Evolutionary conservation across 1,140 invertebrate species (phyloP).

Genomic region (Artemia franciscana): DNA sequence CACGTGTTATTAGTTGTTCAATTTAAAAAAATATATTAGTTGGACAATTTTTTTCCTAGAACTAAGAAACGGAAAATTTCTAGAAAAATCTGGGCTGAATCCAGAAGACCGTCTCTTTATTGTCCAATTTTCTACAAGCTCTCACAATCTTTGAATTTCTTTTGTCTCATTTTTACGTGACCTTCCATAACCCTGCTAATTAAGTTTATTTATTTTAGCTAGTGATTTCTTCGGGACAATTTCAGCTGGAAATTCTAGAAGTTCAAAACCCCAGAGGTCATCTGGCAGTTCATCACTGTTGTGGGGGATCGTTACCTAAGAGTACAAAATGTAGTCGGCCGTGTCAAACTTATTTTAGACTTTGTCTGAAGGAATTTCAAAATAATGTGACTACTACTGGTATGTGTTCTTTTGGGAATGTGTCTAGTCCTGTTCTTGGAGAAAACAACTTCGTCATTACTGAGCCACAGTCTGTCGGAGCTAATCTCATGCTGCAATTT

Average conservation of each 20-base stretch:
- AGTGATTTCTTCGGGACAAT: conserved; percentile 51
- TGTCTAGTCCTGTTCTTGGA: conserved; percentile 54
- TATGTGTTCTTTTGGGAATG: conserved; percentile 69
- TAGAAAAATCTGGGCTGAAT: too few relatives aligned
- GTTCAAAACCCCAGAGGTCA: conserved; percentile 62
- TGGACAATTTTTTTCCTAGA: too few relatives aligned
- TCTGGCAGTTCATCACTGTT: conserved; percentile 51
- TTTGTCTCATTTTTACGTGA: too few relatives aligned
- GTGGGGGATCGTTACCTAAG: conserved; percentile 28
- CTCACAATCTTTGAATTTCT: too few relatives aligned
- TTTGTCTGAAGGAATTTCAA: conserved; percentile 80
- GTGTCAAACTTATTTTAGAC: conserved; percentile 58
- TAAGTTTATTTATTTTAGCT: conserved; percentile 30
- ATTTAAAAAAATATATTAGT: too few relatives aligned
- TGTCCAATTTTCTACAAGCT: too few relatives aligned
- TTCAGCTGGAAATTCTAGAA: conserved; percentile 73
- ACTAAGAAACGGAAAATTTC: too few relatives aligned
- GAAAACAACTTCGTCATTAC: conserved; percentile 63
- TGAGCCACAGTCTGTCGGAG: conserved; percentile 35
- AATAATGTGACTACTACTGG: conserved; percentile 51
- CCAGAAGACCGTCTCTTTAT: too few relatives aligned
- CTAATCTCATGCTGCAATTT: conserved; percentile 55
- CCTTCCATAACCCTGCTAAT: too few relatives aligned
- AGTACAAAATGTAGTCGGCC: conserved; percentile 17
- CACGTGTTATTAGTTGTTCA: too few relatives aligned